Conservation (phyloP, 2,113 vertebrate species). For the Oostethus manadensis region DNA sequence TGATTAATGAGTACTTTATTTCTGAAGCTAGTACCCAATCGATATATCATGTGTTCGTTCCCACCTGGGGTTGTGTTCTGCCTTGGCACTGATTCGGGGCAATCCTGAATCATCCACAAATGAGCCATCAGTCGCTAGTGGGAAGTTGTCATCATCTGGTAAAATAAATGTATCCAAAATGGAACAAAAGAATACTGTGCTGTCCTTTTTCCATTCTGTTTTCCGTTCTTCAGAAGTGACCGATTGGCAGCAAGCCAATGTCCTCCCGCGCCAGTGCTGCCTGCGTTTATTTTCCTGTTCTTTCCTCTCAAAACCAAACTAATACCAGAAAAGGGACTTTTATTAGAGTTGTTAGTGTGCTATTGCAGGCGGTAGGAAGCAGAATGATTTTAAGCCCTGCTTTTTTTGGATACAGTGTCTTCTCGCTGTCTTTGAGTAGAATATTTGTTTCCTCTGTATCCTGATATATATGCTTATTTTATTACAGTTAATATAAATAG, state of each 20-base stretch:
- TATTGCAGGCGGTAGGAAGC: slow-evolving; percentile 25
- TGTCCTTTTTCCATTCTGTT: slow-evolving; percentile 39
- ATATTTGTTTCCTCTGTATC: slow-evolving; percentile 23
- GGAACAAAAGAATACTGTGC: slow-evolving; percentile 51
- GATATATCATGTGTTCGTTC: slow-evolving; percentile 48
- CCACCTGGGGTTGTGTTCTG: slow-evolving; percentile 38
- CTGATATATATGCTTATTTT: slow-evolving; percentile 30
- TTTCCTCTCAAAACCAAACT: slow-evolving; percentile 49
- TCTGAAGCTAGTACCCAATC: slow-evolving; percentile 36
- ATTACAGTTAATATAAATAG: slow-evolving; percentile 14
- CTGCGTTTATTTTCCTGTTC: slow-evolving; percentile 56
- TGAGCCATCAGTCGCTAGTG: slow-evolving; percentile 54
- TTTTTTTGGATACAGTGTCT: slow-evolving; percentile 30
- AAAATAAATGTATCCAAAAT: slow-evolving; percentile 57
- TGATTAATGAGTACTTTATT: slow-evolving; percentile 34
- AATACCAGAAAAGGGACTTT: slow-evolving; percentile 56
- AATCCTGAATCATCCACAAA: slow-evolving; percentile 61
- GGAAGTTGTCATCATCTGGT: slow-evolving; percentile 65
- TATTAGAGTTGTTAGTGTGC: slow-evolving; percentile 47
- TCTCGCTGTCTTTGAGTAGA: slow-evolving; percentile 14
- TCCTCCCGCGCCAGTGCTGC: slow-evolving; percentile 59
- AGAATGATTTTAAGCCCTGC: slow-evolving; percentile 20
- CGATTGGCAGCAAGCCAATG: slow-evolving; percentile 33
- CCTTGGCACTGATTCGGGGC: slow-evolving; percentile 46
- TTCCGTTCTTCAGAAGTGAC: slow-evolving; percentile 36